Conservation (phyloP, 2,113 vertebrate species). For the Microcebus jonahi region DNA sequence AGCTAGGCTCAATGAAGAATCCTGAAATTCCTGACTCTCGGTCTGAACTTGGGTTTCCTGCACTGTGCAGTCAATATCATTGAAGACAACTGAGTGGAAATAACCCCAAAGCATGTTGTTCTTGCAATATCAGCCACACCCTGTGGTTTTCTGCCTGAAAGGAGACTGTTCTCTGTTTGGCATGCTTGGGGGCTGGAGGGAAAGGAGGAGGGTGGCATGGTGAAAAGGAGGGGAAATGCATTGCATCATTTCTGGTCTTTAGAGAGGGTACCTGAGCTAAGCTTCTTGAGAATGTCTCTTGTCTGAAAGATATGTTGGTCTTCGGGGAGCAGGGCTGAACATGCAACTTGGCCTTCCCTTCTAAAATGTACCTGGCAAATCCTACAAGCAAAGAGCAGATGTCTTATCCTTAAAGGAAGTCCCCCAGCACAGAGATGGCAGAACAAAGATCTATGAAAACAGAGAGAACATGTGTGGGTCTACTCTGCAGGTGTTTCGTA, state of each 20-base stretch:
- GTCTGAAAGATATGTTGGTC: not conserved
- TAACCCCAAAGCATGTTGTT: not conserved
- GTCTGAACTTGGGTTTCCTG: not conserved
- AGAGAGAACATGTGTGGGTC: not conserved
- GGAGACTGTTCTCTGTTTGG: not conserved
- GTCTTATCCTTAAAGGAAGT: not conserved
- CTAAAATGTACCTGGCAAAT: conserved; percentile 2
- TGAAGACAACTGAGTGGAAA: conserved; percentile 16
- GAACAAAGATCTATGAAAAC: not conserved
- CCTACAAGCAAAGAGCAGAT: not conserved
- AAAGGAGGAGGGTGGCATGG: not conserved
- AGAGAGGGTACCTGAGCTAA: not conserved
- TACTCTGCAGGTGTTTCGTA: not conserved
- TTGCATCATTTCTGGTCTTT: not conserved
- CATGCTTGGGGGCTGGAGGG: not conserved
- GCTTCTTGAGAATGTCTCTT: not conserved
- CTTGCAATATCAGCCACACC: not conserved
- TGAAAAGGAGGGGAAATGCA: not conserved
- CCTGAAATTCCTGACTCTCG: conserved; percentile 35
- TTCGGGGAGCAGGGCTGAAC: not conserved
- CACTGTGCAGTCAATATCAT: not conserved
- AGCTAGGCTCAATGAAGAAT: not conserved
- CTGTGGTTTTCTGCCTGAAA: not conserved
- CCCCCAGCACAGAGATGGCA: not conserved
- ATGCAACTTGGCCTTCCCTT: not conserved